These are phyloP conservation scores for Ophion slaviceki DNA, from an alignment of 2,888 invertebrate genomes.

Conservation along the genomic window DNA sequence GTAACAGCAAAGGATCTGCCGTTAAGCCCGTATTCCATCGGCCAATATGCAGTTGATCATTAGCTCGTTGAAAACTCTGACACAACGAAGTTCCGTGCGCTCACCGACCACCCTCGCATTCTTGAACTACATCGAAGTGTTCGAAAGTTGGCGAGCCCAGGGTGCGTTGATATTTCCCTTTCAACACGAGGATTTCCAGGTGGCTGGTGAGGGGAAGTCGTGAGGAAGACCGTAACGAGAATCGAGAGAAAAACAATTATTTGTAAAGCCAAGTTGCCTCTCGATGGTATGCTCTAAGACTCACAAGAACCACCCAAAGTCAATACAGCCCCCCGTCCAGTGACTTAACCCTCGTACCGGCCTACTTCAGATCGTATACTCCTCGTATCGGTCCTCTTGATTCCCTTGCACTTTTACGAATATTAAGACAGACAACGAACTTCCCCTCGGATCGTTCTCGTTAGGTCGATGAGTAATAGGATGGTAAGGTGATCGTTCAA, in stretches of 20 bases:
- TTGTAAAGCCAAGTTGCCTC: slow-evolving; percentile 56
- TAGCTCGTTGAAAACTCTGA: slow-evolving; percentile 61
- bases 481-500: slow-evolving; percentile 28
- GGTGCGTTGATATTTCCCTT: slow-evolving; percentile 34
- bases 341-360: slow-evolving; percentile 3
- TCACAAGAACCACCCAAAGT: slow-evolving; percentile 23
- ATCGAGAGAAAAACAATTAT: slow-evolving; percentile 56
- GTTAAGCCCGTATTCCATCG: background rate
- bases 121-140: slow-evolving; percentile 17
- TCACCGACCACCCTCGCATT: slow-evolving; percentile 17
- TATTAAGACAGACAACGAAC: slow-evolving; percentile 37
- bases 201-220: background rate
- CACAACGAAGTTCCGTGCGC: slow-evolving; percentile 60
- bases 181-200: slow-evolving; percentile 40
- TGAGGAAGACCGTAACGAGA: background rate
- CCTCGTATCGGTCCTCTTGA: slow-evolving; percentile 14
- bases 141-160: slow-evolving; percentile 43
- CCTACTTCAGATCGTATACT: background rate
- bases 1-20: background rate
- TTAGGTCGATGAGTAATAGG: background rate
- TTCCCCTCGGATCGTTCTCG: background rate
- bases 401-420: slow-evolving; percentile 23
- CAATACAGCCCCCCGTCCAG: slow-evolving; percentile 10
- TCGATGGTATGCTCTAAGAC: slow-evolving; percentile 53
- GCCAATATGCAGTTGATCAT: background rate